Conservation (phyloP, 2,113 vertebrate genomes). For the Gobiocypris rarus region DNA sequence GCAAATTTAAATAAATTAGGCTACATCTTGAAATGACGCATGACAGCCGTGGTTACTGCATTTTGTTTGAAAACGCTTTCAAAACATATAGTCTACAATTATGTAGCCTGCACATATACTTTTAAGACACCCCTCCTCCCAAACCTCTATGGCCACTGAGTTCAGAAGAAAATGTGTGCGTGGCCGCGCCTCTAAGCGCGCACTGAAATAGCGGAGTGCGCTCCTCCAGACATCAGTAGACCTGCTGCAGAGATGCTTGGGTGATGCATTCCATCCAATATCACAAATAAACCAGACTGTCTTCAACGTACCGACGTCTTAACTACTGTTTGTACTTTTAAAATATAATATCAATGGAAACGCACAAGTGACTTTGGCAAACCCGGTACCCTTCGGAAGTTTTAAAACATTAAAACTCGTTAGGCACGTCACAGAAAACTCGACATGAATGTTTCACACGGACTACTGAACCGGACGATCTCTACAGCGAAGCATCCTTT, state of each 20-base stretch:
- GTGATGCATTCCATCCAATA: not conserved
- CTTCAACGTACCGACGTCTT: not conserved
- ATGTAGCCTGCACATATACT: not conserved
- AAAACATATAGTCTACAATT: not conserved
- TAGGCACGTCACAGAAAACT: not conserved
- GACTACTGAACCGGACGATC: slow-evolving; percentile 42
- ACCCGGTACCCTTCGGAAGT: not conserved
- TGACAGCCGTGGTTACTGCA: not conserved
- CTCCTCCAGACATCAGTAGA: slow-evolving; percentile 15
- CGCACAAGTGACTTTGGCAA: slow-evolving; percentile 35
- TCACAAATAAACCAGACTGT: not conserved
- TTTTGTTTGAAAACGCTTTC: not conserved
- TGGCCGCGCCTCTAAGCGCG: not conserved
- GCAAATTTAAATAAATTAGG: not conserved
- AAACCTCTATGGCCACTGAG: too few relatives aligned
- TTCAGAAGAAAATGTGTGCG: slow-evolving; percentile 21
- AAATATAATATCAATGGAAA: not conserved
- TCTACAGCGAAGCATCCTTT: slow-evolving; percentile 15
- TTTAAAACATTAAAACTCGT: not conserved
- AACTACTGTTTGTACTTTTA: not conserved
- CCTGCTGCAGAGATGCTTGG: not conserved
- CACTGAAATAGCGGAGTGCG: slow-evolving; percentile 12
- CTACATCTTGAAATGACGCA: not conserved
- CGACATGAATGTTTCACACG: slow-evolving; percentile 49
- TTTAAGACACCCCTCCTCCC: not conserved